These are phyloP conservation scores for Agapornis canus DNA, from an alignment of 2,797 vertebrate species.

Conservation along the genomic window DNA sequence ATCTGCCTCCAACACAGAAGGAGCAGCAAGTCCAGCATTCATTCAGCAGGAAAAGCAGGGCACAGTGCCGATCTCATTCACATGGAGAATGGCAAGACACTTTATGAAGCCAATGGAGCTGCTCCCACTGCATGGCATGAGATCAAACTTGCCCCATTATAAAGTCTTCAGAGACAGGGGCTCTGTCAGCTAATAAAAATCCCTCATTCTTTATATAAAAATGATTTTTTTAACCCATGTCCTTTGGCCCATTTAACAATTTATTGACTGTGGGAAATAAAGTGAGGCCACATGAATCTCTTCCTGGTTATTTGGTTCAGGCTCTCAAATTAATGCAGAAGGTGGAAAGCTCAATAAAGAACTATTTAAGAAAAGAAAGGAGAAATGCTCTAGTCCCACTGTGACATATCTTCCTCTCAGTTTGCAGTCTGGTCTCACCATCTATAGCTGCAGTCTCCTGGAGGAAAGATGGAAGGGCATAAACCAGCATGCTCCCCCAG, in stretches of 20 bases:
- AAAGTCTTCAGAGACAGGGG: not conserved
- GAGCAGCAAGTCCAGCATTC: not conserved
- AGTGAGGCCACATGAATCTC: conserved; percentile 58
- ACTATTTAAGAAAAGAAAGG: conserved; percentile 7
- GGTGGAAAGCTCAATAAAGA: conserved; percentile 45
- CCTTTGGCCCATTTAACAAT: conserved; percentile 61
- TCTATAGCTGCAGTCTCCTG: not conserved
- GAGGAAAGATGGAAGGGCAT: not conserved
- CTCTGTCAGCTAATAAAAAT: conserved; percentile 44
- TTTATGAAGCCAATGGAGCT: conserved; percentile 12
- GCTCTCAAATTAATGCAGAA: conserved; percentile 58
- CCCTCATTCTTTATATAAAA: conserved; percentile 35
- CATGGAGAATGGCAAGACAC: not conserved
- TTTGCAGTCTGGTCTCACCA: not conserved
- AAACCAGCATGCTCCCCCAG: not conserved
- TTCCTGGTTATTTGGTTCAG: conserved; percentile 63
- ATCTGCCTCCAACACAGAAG: rapidly evolving
- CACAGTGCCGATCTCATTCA: not conserved
- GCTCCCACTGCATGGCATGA: not conserved
- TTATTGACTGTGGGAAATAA: conserved; percentile 62
- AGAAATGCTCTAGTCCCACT: conserved; percentile 5
- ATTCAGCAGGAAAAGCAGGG: not conserved
- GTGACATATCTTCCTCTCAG: not conserved
- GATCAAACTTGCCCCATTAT: conserved; percentile 23
- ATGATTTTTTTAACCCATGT: conserved; percentile 56